Evolutionary conservation across 2,888 invertebrate species (phyloP).

Genomic region (Cheilosia impressa): DNA sequence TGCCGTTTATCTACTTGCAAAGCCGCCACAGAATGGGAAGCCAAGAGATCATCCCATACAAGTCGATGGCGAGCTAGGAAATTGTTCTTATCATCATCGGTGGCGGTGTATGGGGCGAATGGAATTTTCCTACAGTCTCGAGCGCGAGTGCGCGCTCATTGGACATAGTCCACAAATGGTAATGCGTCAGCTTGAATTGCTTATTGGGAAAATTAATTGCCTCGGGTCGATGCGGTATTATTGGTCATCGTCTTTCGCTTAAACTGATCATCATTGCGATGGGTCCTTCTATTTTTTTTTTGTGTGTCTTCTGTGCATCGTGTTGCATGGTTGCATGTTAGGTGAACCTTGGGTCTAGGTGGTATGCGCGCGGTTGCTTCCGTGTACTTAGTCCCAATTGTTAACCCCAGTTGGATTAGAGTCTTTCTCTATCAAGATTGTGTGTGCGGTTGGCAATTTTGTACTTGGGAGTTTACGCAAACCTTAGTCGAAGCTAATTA

Average conservation of each 20-base stretch:
- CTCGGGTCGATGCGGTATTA: slow-evolving; percentile 72
- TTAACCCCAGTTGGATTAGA: slow-evolving; percentile 52
- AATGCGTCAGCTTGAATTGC: slow-evolving; percentile 75
- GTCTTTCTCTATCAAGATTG: slow-evolving; percentile 59
- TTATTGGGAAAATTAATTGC: slow-evolving; percentile 76
- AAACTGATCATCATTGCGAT: slow-evolving; percentile 56
- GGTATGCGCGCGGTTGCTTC: slow-evolving; percentile 46
- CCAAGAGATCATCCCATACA: slow-evolving; percentile 70
- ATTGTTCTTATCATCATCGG: slow-evolving; percentile 66
- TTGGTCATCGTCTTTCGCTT: slow-evolving; percentile 65
- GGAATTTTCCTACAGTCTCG: slow-evolving; percentile 23
- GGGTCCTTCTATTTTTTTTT: neutral
- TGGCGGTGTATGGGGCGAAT: slow-evolving; percentile 16
- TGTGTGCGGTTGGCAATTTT: slow-evolving; percentile 25
- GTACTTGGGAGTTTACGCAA: slow-evolving; percentile 26
- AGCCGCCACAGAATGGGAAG: slow-evolving; percentile 67
- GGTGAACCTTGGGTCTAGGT: slow-evolving; percentile 35
- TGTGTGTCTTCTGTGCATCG: slow-evolving; percentile 1
- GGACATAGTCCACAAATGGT: slow-evolving; percentile 75
- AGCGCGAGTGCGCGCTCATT: slow-evolving; percentile 24
- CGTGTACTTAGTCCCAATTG: slow-evolving; percentile 72
- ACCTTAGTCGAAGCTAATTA: slow-evolving; percentile 55
- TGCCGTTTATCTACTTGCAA: slow-evolving; percentile 71
- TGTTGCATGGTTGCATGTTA: slow-evolving; percentile 56
- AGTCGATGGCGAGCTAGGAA: slow-evolving; percentile 37